Evolutionary conservation across 2,113 vertebrate species (phyloP), one percentile per base, ranked within the genome.

Genomic region (Oreochromis tanganicae): DNA sequence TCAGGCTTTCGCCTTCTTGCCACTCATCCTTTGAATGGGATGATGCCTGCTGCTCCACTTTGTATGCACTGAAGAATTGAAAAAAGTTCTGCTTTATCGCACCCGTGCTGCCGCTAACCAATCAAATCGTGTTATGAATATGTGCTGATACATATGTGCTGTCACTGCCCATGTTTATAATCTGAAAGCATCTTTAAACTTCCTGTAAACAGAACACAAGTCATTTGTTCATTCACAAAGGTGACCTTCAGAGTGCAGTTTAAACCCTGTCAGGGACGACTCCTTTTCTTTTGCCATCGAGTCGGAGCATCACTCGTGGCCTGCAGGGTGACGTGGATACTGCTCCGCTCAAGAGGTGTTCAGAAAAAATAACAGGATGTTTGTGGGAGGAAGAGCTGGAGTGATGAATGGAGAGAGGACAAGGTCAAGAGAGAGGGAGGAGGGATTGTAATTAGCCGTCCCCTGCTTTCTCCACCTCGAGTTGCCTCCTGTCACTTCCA

Each of bases 331-430:
- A 41, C 7, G 10, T n/a, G 41, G 46, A 2, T n/a, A 32, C 24
- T 32, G 34, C 9, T 56, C 38, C 4, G 29, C 27, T 63, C 59
- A 61, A 80, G 73, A 41, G 29, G 29, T 66, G 13, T 68, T 84
- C 38, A 79, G 66, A 41, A 56, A 19, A 27, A 61, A 75, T 78
- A 78, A 78, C 84, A 83, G 84, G 85, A 91, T 87, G 88, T 80
- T 55, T 32, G 86, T 85, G 17, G 73, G 86, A 80, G 84, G 83
- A 84, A n/a, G 52, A 75, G 50, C 46, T 21, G 68, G 80, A 84
- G 79, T 21, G 84, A 91, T 90, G 92, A 87, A 86, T 59, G 83
- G 83, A 85, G n/a, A 10, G 80, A 89, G 79, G 81, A 85, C 88
- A 83, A 88, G 85, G 92, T 92, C 89, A 80, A 83, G 66, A 81